Evolutionary conservation across 2,888 invertebrate species (phyloP).

Genomic region (Marasmarcha lunaedactyla): DNA sequence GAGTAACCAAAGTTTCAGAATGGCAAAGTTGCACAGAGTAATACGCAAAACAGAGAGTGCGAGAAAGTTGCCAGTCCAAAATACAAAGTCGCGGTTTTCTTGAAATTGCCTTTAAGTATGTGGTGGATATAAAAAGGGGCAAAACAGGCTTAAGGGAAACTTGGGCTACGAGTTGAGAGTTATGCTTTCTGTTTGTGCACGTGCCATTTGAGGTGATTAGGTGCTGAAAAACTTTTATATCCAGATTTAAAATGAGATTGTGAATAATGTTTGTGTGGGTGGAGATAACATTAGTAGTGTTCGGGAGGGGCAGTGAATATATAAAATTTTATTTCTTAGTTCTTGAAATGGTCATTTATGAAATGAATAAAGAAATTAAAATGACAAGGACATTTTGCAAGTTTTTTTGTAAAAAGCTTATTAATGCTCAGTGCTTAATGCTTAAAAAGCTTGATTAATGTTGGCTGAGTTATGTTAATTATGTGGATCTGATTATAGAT

Average conservation of each 20-base stretch:
- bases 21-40: constrained; percentile 14
- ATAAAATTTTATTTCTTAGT: too few species aligned
- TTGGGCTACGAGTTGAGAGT: constrained; percentile 41
- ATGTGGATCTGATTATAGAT: too few species aligned
- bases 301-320: too few species aligned
- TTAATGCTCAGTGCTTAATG: too few species aligned
- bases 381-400: too few species aligned
- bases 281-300: too few species aligned
- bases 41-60: constrained; percentile 21
- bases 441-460: too few species aligned
- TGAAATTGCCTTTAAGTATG: constrained; percentile 59
- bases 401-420: too few species aligned
- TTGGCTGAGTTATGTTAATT: too few species aligned
- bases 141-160: constrained; percentile 52
- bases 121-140: constrained; percentile 50
- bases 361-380: too few species aligned
- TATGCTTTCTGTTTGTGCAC: constrained; percentile 44
- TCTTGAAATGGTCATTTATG: too few species aligned
- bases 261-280: background rate
- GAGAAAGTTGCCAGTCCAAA: constrained; percentile 26
- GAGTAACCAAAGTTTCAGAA: constrained; percentile 1
- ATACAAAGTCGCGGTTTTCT: constrained; percentile 25
- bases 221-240: constrained; percentile 37
- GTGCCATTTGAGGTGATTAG: constrained; percentile 50
- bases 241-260: constrained; percentile 13